These are phyloP conservation scores for Catostylus mosaicus DNA, from an alignment of 30 jellyfish, hydroid and myxozoan species.

Conservation along the genomic window DNA sequence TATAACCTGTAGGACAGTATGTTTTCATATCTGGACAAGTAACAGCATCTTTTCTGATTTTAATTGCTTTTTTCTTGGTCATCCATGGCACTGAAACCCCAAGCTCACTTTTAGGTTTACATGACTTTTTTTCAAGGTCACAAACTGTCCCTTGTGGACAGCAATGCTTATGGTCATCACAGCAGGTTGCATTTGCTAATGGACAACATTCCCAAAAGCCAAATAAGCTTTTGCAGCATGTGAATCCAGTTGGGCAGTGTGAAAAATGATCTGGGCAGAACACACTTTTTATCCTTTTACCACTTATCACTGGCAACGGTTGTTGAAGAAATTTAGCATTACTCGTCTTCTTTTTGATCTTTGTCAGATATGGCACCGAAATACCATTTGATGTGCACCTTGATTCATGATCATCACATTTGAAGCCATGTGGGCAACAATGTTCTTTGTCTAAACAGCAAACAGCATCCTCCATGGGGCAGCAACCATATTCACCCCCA, in stretches of 20 bases:
- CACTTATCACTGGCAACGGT: slow-evolving; percentile 12
- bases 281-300: background rate
- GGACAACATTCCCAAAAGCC: slow-evolving; percentile 72
- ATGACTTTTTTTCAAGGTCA: background rate
- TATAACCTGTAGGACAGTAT: slow-evolving; percentile 33
- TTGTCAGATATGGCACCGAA: background rate
- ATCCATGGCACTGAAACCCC: background rate
- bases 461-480: slow-evolving; percentile 69
- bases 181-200: slow-evolving; percentile 61
- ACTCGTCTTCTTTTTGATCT: slow-evolving; percentile 21
- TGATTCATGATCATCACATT: slow-evolving; percentile 22
- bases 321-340: background rate
- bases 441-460: slow-evolving; percentile 67
- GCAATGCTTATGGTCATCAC: slow-evolving; percentile 67
- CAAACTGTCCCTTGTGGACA: slow-evolving; percentile 62
- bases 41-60: background rate
- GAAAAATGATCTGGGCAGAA: slow-evolving; percentile 32
- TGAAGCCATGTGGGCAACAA: slow-evolving; percentile 73
- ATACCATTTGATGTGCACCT: background rate
- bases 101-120: background rate
- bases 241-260: slow-evolving; percentile 52
- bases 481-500: slow-evolving; percentile 64
- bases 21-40: slow-evolving; percentile 51
- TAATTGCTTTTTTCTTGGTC: background rate
- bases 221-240: slow-evolving; percentile 41